Evolutionary conservation across 2,888 invertebrate species (phyloP).

Genomic region (Ectropis crepuscularia): DNA sequence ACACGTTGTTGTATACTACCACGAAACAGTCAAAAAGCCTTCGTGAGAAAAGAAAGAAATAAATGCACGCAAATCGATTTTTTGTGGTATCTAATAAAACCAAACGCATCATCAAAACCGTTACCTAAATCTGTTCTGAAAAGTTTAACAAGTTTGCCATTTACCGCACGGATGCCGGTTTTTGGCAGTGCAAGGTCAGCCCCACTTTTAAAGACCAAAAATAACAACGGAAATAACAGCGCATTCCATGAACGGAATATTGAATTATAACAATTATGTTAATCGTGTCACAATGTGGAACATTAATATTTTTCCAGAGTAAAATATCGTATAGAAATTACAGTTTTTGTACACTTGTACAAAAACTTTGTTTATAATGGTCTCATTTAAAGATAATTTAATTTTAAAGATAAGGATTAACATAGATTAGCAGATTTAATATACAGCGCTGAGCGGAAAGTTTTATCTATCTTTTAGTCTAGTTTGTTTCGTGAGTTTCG

Average conservation of each 20-base stretch:
- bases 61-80: too few relatives aligned
- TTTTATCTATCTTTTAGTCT: too few relatives aligned
- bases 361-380: too few relatives aligned
- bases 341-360: neutral
- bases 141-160: conserved; percentile 10
- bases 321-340: neutral
- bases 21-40: too few relatives aligned
- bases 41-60: too few relatives aligned
- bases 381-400: too few relatives aligned
- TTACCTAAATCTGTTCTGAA: conserved; percentile 20
- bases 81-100: neutral
- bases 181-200: conserved; percentile 27
- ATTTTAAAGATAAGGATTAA: too few relatives aligned
- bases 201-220: conserved; percentile 19
- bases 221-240: conserved; percentile 21
- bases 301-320: neutral
- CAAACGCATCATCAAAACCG: conserved; percentile 35
- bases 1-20: too few relatives aligned
- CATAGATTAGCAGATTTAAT: too few relatives aligned
- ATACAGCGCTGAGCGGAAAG: too few relatives aligned
- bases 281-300: conserved; percentile 6
- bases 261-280: conserved; percentile 19
- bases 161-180: conserved; percentile 23
- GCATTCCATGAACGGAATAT: conserved; percentile 12
- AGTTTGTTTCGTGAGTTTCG: too few relatives aligned